Percentiles rank a stretch among this genome's conserved stretches.
phyloP scores from a whole-genome alignment of 2,888 invertebrate genomes.

The Campoletis raptor region DNA sequence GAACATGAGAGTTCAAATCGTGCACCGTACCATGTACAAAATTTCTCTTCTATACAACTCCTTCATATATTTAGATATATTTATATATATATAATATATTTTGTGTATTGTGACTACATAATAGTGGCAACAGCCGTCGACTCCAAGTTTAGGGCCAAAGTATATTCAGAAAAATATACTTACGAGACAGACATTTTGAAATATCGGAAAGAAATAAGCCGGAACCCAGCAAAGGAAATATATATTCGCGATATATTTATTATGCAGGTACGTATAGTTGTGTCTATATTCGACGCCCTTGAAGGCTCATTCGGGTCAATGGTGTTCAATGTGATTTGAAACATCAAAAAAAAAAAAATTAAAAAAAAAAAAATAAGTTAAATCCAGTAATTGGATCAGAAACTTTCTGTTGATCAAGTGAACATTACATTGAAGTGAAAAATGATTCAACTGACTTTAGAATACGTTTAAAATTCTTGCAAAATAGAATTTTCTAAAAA shows the following conservation, averaged over 20 bases:
- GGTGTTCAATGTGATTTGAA: neutral
- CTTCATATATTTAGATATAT: neutral
- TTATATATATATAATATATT: neutral
- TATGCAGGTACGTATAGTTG: neutral
- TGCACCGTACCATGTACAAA: slow-evolving; percentile 29
- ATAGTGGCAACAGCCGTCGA: slow-evolving; percentile 22
- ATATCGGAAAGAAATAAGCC: slow-evolving; percentile 25
- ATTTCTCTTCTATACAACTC: slow-evolving; percentile 38
- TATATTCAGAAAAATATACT: neutral
- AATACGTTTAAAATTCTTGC: neutral
- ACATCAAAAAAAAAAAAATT: neutral
- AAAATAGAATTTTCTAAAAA: neutral
- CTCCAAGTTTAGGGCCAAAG: neutral
- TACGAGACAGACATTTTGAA: slow-evolving; percentile 9
- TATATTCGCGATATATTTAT: neutral
- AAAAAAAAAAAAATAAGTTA: neutral
- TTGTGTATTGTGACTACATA: neutral
- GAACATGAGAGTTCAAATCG: slow-evolving; percentile 51
- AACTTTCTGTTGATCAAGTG: neutral
- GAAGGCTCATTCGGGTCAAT: neutral
- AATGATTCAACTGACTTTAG: neutral
- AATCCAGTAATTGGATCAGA: neutral
- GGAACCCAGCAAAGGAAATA: neutral
- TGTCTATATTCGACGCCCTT: neutral
- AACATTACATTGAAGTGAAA: neutral